phyloP scores from a whole-genome alignment of 64 coral and sea anemone species.

The Actinia tenebrosa region DNA sequence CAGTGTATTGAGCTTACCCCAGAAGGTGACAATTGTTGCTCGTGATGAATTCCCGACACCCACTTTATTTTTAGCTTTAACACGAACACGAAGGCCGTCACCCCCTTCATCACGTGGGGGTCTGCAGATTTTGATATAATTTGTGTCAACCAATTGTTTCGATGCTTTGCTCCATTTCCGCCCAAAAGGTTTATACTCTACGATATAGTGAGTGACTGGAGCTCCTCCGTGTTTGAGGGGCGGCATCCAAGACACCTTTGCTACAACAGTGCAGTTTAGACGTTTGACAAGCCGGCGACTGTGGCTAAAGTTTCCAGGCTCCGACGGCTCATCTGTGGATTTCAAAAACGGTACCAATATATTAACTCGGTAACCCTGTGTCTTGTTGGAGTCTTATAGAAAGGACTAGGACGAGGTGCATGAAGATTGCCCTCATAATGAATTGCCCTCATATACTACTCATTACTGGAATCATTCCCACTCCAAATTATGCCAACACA shows the following conservation, averaged over 20 bases:
- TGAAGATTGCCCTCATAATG: too few relatives aligned
- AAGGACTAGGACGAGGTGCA: not conserved
- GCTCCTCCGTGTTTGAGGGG: conserved; percentile 8
- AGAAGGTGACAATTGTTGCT: conserved; percentile 14
- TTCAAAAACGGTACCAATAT: not conserved
- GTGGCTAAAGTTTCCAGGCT: conserved; percentile 6
- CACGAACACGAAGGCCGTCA: conserved; percentile 9
- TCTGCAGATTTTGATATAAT: conserved; percentile 17
- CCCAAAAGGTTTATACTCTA: conserved; percentile 22
- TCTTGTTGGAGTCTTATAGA: not conserved
- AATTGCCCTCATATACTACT: too few relatives aligned
- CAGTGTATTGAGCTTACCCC: conserved; percentile 8
- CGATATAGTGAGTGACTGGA: conserved; percentile 6
- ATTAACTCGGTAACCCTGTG: not conserved
- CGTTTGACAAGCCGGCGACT: not conserved
- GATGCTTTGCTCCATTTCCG: not conserved
- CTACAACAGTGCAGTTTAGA: not conserved
- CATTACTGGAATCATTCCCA: too few relatives aligned
- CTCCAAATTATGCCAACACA: not conserved
- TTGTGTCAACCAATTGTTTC: not conserved
- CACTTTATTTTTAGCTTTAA: conserved; percentile 18
- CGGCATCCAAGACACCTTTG: not conserved
- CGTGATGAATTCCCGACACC: not conserved
- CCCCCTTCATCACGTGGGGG: conserved; percentile 14
- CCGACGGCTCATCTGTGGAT: conserved; percentile 16